Conservation (phyloP, 1,140 invertebrate genomes). For the Chlorops oryzae region DNA sequence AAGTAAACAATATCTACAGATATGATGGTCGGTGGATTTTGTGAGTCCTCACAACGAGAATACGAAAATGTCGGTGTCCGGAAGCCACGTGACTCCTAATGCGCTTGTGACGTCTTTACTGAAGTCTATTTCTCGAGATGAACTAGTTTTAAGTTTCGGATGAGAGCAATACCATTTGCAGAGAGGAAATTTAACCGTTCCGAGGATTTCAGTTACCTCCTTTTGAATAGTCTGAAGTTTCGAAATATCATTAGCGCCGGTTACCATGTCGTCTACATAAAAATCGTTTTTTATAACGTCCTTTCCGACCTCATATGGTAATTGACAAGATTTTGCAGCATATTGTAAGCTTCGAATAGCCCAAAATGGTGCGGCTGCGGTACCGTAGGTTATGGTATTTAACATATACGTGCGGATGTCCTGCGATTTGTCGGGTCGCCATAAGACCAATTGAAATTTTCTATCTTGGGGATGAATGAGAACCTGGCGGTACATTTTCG, state of each 20-base stretch:
- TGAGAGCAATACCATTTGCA: constrained; percentile 4
- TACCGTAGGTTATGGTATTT: constrained; percentile 14
- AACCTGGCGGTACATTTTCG: constrained; percentile 49
- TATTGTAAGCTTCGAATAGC: constrained; percentile 7
- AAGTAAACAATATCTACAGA: too few relatives aligned
- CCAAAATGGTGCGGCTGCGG: constrained; percentile 7
- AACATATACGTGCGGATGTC: constrained; percentile 24
- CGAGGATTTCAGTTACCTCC: not conserved
- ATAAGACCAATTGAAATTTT: constrained; percentile 48
- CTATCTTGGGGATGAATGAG: constrained; percentile 30
- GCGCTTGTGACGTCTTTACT: not conserved
- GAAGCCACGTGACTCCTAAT: not conserved
- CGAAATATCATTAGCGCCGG: not conserved
- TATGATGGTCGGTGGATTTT: too few relatives aligned
- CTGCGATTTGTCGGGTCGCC: constrained; percentile 24
- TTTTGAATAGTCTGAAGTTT: not conserved
- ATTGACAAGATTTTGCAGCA: not conserved
- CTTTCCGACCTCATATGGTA: not conserved
- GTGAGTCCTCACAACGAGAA: too few relatives aligned
- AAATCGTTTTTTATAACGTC: not conserved
- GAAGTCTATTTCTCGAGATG: not conserved
- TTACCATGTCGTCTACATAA: constrained; percentile 11
- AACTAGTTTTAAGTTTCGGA: not conserved
- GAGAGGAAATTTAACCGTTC: not conserved
- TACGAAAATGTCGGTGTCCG: constrained; percentile 6